These are phyloP conservation scores for Leptinotarsa defecta DNA, from an alignment of 1,140 invertebrate species.

Conservation along the genomic window DNA sequence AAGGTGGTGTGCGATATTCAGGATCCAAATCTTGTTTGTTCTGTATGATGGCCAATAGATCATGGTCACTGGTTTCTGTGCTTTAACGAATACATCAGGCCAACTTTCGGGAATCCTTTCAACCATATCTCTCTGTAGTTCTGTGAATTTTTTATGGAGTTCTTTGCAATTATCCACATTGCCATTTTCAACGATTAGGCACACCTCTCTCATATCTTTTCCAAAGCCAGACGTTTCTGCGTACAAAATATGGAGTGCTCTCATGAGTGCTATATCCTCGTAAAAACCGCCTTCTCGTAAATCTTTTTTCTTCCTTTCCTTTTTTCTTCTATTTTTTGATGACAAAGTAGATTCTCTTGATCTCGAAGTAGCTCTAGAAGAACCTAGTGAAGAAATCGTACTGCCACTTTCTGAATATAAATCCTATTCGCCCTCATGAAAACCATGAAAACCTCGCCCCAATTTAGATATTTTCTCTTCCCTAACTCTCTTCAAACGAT, in stretches of 20 bases:
- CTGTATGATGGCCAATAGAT: conserved; percentile 31
- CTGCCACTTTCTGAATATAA: conserved; percentile 42
- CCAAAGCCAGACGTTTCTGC: conserved; percentile 20
- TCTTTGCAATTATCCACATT: conserved; percentile 12
- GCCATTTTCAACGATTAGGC: conserved; percentile 26
- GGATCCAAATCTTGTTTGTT: conserved; percentile 35
- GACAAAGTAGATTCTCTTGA: conserved; percentile 55
- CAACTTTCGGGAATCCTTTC: conserved; percentile 36
- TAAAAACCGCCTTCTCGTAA: conserved; percentile 87
- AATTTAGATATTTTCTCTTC: conserved; percentile 33
- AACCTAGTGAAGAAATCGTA: conserved; percentile 32
- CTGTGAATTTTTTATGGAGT: conserved; percentile 26
- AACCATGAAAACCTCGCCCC: conserved; percentile 8
- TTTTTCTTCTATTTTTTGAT: conserved; percentile 80
- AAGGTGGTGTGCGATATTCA: conserved; percentile 8
- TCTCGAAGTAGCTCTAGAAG: conserved; percentile 28
- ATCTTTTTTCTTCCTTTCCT: conserved; percentile 81
- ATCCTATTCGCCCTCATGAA: conserved; percentile 35
- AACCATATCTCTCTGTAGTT: conserved; percentile 26
- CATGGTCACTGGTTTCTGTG: conserved; percentile 14
- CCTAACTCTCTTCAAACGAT: conserved; percentile 33
- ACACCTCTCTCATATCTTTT: conserved; percentile 33
- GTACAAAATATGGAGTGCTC: conserved; percentile 65
- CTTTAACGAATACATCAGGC: conserved; percentile 35
- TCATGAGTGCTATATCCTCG: conserved; percentile 87